Evolutionary conservation across 2,113 vertebrate species (phyloP), one percentile per base, ranked within the genome.

Genomic region (Ptilonorhynchus violaceus): DNA sequence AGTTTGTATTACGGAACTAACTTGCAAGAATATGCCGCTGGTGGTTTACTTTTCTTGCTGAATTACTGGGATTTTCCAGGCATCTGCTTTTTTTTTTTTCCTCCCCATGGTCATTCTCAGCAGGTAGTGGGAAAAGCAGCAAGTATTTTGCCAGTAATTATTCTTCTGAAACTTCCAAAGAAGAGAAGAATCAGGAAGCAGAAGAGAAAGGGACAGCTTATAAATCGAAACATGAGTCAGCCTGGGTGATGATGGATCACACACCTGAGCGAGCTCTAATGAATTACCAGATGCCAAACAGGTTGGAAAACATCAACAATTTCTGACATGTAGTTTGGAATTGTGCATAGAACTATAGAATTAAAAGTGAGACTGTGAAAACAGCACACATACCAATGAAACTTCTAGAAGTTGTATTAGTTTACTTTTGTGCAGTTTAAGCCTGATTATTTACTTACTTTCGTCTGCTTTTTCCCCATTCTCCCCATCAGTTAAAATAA

Each of bases 241-340:
- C 98, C 83, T 99, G 98, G 98, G 97, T 62, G 96, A 98, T 98
- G 97, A 98, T 99, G 95, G 97, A 98, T 82, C 97, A 95, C 67
- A 98, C 97, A 6, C 97, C 98, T 3, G 98, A 99, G 46, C 74
- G 7, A 27, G 79, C 98, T 93, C 98, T 99, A 93, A 99, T 99
- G 98, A 99, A 98, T 0, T 99, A 99, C 94, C 99, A 99, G 98
- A 97, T 99, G 46, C 98, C 98, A 16, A 93, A 98, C 97, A 99
- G 99, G 99, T 99, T 98, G 91, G 95, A 70, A 96, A 78, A 85
- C 50, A 72, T 93, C 53, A 86, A 60, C 52, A 14, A 6, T 93
- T 94, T 91, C 63, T 95, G 80, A 70, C 55, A 10, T 33, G 28
- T 47, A n/a, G 39, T 70, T 92, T 86, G 89, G 64, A 91, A 70